These are phyloP conservation scores for Enteromius afrohamiltoni DNA, from an alignment of 2,797 vertebrate species.

Conservation along the genomic window DNA sequence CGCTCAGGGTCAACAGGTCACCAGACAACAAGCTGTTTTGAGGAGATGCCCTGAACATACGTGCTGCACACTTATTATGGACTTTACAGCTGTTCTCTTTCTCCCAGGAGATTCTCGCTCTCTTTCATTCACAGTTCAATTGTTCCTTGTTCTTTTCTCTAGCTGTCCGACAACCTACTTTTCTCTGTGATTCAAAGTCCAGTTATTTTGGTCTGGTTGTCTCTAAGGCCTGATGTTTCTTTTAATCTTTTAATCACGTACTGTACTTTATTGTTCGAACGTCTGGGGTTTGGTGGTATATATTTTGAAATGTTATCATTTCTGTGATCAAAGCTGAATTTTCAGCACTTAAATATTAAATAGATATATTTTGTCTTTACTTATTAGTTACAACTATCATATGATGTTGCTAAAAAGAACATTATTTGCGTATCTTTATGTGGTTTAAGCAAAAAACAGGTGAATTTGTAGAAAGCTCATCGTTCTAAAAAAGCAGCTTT, in stretches of 20 bases:
- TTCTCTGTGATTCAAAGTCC: neutral
- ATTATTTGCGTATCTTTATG: no score
- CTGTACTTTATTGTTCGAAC: neutral
- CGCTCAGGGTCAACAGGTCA: constrained; percentile 16
- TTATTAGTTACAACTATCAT: neutral
- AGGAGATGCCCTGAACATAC: constrained; percentile 8
- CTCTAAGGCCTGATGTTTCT: neutral
- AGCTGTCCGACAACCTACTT: neutral
- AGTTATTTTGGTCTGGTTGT: neutral
- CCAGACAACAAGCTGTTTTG: constrained; percentile 13
- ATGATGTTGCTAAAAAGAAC: no score
- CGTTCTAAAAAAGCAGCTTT: no score
- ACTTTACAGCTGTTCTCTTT: constrained; percentile 20
- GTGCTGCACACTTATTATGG: neutral
- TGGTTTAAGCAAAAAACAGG: no score
- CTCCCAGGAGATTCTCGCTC: constrained; percentile 12
- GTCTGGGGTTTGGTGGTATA: neutral
- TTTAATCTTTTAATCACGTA: neutral
- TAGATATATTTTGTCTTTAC: neutral
- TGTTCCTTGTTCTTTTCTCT: neutral
- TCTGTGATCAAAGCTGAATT: neutral
- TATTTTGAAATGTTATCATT: neutral
- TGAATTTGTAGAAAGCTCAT: no score
- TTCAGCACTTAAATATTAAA: neutral
- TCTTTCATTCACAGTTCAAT: neutral